These are phyloP conservation scores for Uria lomvia DNA, from an alignment of 2,113 vertebrate genomes.

Conservation along the genomic window DNA sequence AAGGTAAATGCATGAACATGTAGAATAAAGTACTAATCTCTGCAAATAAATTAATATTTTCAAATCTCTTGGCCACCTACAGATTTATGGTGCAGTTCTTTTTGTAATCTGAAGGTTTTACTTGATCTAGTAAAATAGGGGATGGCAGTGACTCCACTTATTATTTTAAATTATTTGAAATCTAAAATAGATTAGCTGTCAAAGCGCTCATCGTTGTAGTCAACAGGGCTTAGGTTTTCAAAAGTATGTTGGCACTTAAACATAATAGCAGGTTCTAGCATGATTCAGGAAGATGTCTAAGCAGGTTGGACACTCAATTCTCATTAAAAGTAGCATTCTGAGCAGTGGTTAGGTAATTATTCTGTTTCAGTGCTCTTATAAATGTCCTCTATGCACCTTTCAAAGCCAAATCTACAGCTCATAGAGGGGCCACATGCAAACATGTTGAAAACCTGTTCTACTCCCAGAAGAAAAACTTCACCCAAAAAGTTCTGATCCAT, in stretches of 20 bases:
- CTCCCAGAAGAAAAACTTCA: not conserved
- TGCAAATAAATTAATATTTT: not conserved
- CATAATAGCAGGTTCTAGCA: not conserved
- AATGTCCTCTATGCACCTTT: not conserved
- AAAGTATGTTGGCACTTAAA: not conserved
- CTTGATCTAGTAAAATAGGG: not conserved
- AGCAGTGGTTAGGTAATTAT: not conserved
- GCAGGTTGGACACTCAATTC: not conserved
- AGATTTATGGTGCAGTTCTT: not conserved
- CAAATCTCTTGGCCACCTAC: not conserved
- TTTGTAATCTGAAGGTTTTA: not conserved
- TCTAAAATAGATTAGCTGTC: not conserved
- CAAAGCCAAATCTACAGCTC: not conserved
- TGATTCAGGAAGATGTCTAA: not conserved
- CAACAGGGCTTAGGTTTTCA: not conserved
- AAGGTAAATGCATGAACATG: not conserved
- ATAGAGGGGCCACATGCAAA: not conserved
- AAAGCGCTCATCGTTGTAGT: not conserved
- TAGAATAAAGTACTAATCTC: not conserved
- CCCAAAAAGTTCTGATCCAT: not conserved
- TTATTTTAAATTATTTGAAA: not conserved
- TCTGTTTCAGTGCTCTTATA: not conserved
- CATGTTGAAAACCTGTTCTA: not conserved
- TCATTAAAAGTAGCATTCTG: not conserved
- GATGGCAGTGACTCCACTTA: not conserved